These are phyloP conservation scores for Salvelinus sp. DNA, from an alignment of 2,113 vertebrate genomes.

Conservation along the genomic window DNA sequence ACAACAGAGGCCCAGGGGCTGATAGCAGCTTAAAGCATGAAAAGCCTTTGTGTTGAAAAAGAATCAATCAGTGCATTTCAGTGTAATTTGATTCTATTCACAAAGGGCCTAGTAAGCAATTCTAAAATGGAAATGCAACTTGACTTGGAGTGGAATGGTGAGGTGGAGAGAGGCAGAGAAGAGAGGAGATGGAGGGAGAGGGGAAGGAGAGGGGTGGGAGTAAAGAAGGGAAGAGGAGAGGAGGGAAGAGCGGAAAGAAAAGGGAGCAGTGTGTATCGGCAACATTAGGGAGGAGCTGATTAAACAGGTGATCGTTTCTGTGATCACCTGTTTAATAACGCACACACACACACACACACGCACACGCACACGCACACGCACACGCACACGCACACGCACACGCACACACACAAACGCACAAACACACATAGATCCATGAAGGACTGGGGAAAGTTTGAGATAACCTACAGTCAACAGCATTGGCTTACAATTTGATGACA, in stretches of 20 bases:
- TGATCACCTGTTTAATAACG: slow-evolving; percentile 54
- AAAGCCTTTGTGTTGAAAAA: slow-evolving; percentile 74
- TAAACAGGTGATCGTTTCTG: slow-evolving; percentile 4
- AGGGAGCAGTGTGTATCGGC: too few relatives aligned
- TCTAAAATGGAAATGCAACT: slow-evolving; percentile 79
- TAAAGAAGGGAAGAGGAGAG: background rate
- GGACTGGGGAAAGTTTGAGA: slow-evolving; percentile 20
- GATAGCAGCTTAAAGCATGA: slow-evolving; percentile 62
- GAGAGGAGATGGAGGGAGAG: background rate
- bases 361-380: background rate
- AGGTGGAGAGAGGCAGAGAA: slow-evolving; percentile 13
- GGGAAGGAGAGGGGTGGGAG: background rate
- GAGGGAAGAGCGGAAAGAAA: slow-evolving; percentile 2
- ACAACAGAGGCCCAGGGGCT: slow-evolving; percentile 50
- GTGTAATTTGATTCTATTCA: slow-evolving; percentile 77
- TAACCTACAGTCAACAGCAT: background rate
- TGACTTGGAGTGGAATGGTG: slow-evolving; percentile 64
- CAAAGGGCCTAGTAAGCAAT: slow-evolving; percentile 74
- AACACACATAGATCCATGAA: slow-evolving; percentile 23
- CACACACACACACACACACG: background rate
- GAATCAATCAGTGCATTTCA: slow-evolving; percentile 78
- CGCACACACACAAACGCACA: slow-evolving; percentile 8
- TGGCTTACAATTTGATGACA: background rate
- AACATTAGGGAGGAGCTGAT: too few relatives aligned
- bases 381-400: slow-evolving; percentile 14